These are phyloP conservation scores for Panulirus ornatus DNA, from an alignment of 1,140 invertebrate genomes.

Conservation along the genomic window DNA sequence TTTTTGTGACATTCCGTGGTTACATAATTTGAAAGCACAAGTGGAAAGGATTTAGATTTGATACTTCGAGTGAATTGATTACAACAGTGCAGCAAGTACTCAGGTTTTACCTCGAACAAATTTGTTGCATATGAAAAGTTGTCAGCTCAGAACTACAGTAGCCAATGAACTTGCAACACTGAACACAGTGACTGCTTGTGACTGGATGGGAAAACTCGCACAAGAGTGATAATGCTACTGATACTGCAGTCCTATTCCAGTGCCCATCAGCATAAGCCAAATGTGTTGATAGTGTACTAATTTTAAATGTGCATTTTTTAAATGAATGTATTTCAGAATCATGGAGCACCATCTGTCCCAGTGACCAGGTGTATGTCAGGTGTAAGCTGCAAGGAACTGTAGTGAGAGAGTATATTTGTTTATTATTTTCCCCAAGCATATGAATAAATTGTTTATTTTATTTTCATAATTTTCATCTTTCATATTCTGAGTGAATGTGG, in stretches of 20 bases:
- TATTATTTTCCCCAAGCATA: not conserved
- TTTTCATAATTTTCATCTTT: conserved; percentile 33
- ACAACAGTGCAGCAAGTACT: not conserved
- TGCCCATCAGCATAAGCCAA: not conserved
- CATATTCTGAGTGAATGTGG: conserved; percentile 29
- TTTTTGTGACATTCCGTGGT: not conserved
- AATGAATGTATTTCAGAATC: conserved; percentile 3
- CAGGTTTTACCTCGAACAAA: not conserved
- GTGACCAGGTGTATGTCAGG: conserved; percentile 28
- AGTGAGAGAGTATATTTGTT: not conserved
- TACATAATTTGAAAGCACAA: not conserved
- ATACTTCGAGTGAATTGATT: not conserved
- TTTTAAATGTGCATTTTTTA: not conserved
- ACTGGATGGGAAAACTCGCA: conserved; percentile 24
- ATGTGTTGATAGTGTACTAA: not conserved
- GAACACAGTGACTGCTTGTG: not conserved
- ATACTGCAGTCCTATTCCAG: not conserved
- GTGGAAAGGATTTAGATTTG: not conserved
- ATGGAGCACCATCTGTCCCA: conserved; percentile 16
- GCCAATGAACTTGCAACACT: not conserved
- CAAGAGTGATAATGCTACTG: not conserved
- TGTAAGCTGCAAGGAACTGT: not conserved
- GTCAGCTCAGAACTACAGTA: not conserved
- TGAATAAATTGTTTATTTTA: conserved; percentile 18
- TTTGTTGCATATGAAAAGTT: too few relatives aligned